Conservation (phyloP, 2,797 vertebrate genomes). For the Artibeus lituratus region DNA sequence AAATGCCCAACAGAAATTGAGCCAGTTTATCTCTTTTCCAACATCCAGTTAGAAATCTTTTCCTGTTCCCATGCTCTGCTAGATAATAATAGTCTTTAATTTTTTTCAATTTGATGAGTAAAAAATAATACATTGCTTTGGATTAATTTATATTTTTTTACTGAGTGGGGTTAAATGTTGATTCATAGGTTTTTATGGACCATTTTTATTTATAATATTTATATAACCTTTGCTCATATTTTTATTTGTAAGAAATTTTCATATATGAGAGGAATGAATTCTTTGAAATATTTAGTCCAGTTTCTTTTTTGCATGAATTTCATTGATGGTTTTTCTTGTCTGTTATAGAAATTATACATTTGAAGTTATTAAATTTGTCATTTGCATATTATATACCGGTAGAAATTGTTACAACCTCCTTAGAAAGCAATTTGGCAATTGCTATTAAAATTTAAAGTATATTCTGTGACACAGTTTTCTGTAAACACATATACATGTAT, state of each 20-base stretch:
- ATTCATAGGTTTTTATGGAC: neutral
- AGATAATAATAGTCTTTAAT: neutral
- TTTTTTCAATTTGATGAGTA: neutral
- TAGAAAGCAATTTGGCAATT: slow-evolving; percentile 7
- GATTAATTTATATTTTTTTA: neutral
- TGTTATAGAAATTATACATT: neutral
- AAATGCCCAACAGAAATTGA: neutral
- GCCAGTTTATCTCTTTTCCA: neutral
- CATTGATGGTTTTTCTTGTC: neutral
- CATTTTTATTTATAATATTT: slow-evolving; percentile 1
- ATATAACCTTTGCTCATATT: neutral
- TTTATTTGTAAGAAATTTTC: slow-evolving; percentile 1
- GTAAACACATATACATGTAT: neutral
- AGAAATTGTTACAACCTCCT: neutral
- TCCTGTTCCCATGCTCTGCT: neutral
- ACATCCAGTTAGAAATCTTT: neutral
- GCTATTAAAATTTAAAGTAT: neutral
- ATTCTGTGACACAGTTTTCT: neutral
- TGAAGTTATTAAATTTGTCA: neutral
- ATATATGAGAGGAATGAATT: neutral
- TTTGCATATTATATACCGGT: neutral
- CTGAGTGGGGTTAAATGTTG: neutral
- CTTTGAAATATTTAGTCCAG: neutral
- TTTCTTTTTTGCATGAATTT: neutral
- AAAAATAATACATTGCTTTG: slow-evolving; percentile 3